Evolutionary conservation across 2,113 vertebrate species (phyloP).

Genomic region (Sylvia atricapilla): DNA sequence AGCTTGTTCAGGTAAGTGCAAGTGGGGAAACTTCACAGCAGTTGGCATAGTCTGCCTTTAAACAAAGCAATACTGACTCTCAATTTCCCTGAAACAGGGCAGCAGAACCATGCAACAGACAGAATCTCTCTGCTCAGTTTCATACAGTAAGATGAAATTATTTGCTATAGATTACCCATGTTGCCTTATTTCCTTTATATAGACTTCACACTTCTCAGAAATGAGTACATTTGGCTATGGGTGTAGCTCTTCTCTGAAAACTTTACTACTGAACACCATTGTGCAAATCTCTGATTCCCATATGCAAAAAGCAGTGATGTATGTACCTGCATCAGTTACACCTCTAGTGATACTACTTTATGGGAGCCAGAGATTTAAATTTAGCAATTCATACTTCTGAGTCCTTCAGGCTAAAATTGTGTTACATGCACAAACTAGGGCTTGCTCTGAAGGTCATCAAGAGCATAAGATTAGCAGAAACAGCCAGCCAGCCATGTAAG

Average conservation of each 20-base stretch:
- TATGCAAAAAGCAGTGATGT: neutral
- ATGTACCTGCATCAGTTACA: neutral
- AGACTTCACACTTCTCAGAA: neutral
- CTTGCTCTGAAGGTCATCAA: neutral
- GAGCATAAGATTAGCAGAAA: neutral
- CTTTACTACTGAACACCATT: neutral
- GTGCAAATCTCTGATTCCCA: neutral
- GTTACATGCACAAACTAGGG: rapidly evolving
- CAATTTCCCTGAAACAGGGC: neutral
- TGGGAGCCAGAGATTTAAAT: neutral
- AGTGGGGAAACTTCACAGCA: rapidly evolving
- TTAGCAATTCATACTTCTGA: neutral
- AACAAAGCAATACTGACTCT: neutral
- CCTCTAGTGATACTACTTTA: neutral
- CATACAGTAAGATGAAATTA: neutral
- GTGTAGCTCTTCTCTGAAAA: neutral
- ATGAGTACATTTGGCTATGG: neutral
- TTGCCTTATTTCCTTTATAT: neutral
- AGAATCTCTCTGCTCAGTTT: neutral
- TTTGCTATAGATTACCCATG: neutral
- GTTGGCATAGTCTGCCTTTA: neutral
- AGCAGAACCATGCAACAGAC: neutral
- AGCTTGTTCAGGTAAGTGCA: neutral
- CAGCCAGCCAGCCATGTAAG: neutral
- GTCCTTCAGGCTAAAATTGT: neutral